Evolutionary conservation across 2,113 vertebrate species (phyloP).

Genomic region (Formicarius rufipectus): DNA sequence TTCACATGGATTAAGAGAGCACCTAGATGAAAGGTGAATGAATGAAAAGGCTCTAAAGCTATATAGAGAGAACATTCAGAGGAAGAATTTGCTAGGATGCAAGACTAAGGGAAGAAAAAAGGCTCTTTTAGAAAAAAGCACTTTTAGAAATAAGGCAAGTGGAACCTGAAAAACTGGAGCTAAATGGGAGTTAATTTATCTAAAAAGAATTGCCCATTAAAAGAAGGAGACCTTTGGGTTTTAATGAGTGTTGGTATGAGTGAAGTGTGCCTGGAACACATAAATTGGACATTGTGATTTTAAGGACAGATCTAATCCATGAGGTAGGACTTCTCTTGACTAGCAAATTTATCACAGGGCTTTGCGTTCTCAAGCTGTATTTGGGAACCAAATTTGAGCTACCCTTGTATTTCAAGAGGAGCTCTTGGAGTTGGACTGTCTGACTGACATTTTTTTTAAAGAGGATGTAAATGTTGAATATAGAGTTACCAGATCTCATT

Average conservation of each 20-base stretch:
- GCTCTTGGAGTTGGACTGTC: not conserved
- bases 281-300: not conserved
- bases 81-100: not conserved
- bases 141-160: not conserved
- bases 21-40: not conserved
- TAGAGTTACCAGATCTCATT: not conserved
- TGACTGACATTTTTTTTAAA: not conserved
- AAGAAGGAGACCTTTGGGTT: not conserved
- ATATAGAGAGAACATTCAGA: not conserved
- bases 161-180: not conserved
- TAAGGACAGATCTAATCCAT: not conserved
- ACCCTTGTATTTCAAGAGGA: not conserved
- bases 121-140: no score
- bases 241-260: not conserved
- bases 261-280: not conserved
- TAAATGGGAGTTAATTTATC: not conserved
- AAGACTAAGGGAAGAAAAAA: not conserved
- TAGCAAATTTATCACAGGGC: not conserved
- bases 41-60: not conserved
- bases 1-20: not conserved
- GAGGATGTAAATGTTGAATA: not conserved
- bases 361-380: not conserved
- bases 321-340: not conserved
- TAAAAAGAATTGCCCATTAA: not conserved
- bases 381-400: not conserved